Evolutionary conservation across 2,888 invertebrate genomes (phyloP).

Genomic region (Amiota minor): DNA sequence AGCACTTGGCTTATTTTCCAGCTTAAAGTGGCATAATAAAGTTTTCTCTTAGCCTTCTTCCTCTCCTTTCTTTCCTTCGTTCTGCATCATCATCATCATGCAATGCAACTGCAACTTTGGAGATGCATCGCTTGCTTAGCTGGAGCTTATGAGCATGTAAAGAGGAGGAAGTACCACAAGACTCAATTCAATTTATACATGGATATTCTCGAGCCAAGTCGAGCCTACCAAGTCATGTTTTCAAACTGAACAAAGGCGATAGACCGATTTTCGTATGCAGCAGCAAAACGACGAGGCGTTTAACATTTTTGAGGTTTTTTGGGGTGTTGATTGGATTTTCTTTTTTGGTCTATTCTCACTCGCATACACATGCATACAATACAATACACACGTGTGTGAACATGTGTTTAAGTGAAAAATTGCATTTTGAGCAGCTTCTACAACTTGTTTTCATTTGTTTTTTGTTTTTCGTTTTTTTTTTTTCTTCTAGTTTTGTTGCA

Average conservation of each 20-base stretch:
- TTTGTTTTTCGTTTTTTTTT: too few species aligned
- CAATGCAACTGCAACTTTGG: not conserved
- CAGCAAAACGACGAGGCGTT: slow-evolving; percentile 47
- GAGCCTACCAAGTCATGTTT: too few species aligned
- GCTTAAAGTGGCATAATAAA: slow-evolving; percentile 47
- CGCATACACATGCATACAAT: slow-evolving; percentile 19
- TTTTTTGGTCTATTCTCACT: not conserved
- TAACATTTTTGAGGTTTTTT: slow-evolving; percentile 64
- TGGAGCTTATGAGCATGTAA: too few species aligned
- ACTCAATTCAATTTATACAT: too few species aligned
- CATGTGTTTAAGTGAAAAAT: slow-evolving; percentile 56
- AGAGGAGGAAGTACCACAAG: too few species aligned
- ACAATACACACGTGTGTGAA: slow-evolving; percentile 30
- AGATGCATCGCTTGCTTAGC: not conserved
- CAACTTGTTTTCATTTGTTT: not conserved
- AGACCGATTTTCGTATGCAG: not conserved
- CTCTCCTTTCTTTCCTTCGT: not conserved
- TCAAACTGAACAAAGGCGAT: too few species aligned
- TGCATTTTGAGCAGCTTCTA: slow-evolving; percentile 64
- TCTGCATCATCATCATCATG: not conserved
- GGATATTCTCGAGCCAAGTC: too few species aligned
- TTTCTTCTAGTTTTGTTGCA: too few species aligned
- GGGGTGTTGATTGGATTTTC: slow-evolving; percentile 60
- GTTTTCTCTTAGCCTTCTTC: slow-evolving; percentile 13
- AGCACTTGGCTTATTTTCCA: slow-evolving; percentile 33